phyloP scores from a whole-genome alignment of 2,888 invertebrate species.

The Esperia sulphurella region DNA sequence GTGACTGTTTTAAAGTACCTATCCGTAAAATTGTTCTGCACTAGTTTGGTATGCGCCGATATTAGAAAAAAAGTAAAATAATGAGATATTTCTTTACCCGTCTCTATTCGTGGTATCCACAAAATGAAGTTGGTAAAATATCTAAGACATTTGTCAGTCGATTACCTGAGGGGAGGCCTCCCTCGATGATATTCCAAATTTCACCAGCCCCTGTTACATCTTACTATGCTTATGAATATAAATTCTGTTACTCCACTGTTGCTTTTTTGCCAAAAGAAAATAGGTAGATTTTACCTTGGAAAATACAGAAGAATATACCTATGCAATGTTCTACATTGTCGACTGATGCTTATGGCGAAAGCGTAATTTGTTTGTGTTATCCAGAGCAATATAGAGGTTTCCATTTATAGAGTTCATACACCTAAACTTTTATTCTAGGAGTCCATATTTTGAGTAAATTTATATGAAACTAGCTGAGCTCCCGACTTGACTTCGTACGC shows the following conservation, averaged over 20 bases:
- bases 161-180: conserved; percentile 67
- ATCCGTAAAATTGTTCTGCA: too few species aligned
- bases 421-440: too few species aligned
- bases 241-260: conserved; percentile 49
- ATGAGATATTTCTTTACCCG: conserved; percentile 17
- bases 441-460: too few species aligned
- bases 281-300: conserved; percentile 9
- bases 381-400: too few species aligned
- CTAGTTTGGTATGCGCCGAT: not conserved
- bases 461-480: too few species aligned
- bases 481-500: too few species aligned
- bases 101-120: conserved; percentile 47
- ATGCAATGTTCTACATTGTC: not conserved
- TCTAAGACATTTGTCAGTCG: conserved; percentile 76
- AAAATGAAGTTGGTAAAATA: conserved; percentile 75
- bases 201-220: conserved; percentile 49
- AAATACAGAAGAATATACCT: conserved; percentile 1
- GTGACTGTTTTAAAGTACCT: too few species aligned
- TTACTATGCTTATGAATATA: conserved; percentile 67
- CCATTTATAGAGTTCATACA: too few species aligned
- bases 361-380: not conserved
- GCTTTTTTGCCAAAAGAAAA: conserved; percentile 32
- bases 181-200: conserved; percentile 64
- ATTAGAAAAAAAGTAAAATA: conserved; percentile 6
- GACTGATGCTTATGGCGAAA: not conserved